Evolutionary conservation across 1,140 invertebrate species (phyloP).

Genomic region (Telenomus remus): DNA sequence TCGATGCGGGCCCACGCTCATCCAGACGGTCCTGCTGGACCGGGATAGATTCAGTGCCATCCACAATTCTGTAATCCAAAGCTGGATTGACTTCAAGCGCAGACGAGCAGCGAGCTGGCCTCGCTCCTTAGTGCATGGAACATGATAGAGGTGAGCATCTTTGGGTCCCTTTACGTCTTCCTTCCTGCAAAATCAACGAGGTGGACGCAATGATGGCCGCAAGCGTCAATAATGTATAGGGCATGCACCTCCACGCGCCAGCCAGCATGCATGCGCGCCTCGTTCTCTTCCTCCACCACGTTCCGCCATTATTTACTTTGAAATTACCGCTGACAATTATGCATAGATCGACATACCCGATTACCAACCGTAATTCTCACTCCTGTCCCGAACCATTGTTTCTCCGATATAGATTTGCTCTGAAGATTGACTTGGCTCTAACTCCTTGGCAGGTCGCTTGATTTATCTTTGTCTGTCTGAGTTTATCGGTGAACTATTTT

Average conservation of each 20-base stretch:
- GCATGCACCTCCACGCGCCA: conserved; percentile 52
- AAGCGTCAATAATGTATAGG: conserved; percentile 56
- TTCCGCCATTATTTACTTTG: conserved; percentile 56
- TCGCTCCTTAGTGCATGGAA: conserved; percentile 74
- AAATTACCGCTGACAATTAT: conserved; percentile 31
- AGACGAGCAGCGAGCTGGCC: conserved; percentile 72
- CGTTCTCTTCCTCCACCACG: conserved; percentile 41
- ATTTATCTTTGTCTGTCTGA: too few relatives aligned
- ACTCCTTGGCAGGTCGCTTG: too few relatives aligned
- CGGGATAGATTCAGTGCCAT: conserved; percentile 58
- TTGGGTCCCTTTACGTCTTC: not conserved
- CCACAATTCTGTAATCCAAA: conserved; percentile 45
- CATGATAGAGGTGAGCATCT: conserved; percentile 74
- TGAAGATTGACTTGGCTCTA: too few relatives aligned
- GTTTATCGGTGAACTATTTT: too few relatives aligned
- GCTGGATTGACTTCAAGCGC: conserved; percentile 23
- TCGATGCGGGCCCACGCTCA: conserved; percentile 69
- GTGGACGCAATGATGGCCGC: conserved; percentile 49
- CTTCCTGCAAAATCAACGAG: conserved; percentile 17
- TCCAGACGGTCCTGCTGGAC: conserved; percentile 65
- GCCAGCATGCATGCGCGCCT: conserved; percentile 53
- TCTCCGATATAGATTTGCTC: too few relatives aligned
- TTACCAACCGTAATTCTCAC: not conserved
- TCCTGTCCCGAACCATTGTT: not conserved
- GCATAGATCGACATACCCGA: conserved; percentile 2